These are phyloP conservation scores for Gallirallus australis DNA, from an alignment of 2,797 vertebrate genomes.

Conservation along the genomic window DNA sequence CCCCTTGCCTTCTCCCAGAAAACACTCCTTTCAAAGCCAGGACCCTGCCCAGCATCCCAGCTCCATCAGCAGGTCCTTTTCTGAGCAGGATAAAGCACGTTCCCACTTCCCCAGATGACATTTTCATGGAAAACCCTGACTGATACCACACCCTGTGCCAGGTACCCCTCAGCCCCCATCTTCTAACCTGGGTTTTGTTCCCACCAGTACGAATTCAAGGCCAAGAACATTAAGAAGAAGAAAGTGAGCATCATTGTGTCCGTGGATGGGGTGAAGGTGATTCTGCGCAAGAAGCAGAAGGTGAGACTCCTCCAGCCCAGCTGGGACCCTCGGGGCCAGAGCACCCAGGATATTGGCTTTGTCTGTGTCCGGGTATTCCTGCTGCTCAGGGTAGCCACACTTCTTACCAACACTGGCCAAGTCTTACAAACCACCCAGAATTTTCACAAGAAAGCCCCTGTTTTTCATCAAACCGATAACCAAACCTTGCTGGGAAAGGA, in stretches of 20 bases:
- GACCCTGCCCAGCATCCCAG: not conserved
- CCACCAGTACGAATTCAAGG: slow-evolving; percentile 91
- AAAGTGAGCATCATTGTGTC: slow-evolving; percentile 90
- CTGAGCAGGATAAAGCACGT: not conserved
- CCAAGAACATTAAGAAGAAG: slow-evolving; percentile 92
- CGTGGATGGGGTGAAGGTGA: slow-evolving; percentile 86
- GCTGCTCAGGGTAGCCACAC: not conserved
- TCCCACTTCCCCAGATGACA: rapidly evolving
- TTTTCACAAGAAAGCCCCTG: not conserved
- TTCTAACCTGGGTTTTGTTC: not conserved
- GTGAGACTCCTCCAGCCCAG: slow-evolving; percentile 45
- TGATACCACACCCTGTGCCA: not conserved
- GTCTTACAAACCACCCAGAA: not conserved
- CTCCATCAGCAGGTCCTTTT: not conserved
- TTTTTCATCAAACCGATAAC: not conserved
- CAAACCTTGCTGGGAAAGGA: not conserved
- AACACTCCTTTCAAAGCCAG: not conserved
- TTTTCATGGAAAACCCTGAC: not conserved
- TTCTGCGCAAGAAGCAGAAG: slow-evolving; percentile 90
- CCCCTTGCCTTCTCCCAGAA: not conserved
- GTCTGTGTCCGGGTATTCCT: not conserved
- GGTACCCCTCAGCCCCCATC: not conserved
- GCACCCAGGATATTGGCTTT: not conserved
- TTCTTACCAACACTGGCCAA: not conserved
- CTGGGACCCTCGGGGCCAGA: not conserved